Conservation (phyloP, 2,113 vertebrate genomes). For the Microcebus lehilahytsara region DNA sequence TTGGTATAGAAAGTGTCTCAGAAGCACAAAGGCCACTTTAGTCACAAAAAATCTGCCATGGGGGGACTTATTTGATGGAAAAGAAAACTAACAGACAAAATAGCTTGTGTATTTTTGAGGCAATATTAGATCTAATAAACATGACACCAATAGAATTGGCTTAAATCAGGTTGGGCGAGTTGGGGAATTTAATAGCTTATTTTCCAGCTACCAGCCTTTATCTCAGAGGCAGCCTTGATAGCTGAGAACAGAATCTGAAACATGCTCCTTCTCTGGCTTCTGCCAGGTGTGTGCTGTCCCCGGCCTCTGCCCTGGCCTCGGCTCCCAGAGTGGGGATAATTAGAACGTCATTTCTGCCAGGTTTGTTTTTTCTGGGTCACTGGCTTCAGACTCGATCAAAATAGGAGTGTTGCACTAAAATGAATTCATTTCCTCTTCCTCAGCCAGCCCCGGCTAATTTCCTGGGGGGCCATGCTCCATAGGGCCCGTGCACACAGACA, state of each 20-base stretch:
- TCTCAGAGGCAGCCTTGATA: constrained; percentile 40
- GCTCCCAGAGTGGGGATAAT: constrained; percentile 68
- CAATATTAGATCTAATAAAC: constrained; percentile 78
- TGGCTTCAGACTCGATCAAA: constrained; percentile 66
- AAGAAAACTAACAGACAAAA: constrained; percentile 77
- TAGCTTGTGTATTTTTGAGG: constrained; percentile 78
- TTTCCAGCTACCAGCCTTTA: constrained; percentile 51
- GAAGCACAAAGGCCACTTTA: constrained; percentile 82
- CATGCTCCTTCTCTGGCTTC: constrained; percentile 20
- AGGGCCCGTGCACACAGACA: background rate
- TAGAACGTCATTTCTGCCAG: constrained; percentile 64
- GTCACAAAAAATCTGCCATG: constrained; percentile 82
- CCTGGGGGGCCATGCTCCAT: background rate
- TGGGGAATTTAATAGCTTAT: constrained; percentile 46
- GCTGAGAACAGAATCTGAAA: constrained; percentile 36
- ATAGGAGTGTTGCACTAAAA: constrained; percentile 61
- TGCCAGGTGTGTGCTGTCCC: constrained; percentile 48
- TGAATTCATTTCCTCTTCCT: constrained; percentile 64
- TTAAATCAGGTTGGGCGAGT: constrained; percentile 41
- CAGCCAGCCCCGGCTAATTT: constrained; percentile 48
- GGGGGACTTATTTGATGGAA: constrained; percentile 80
- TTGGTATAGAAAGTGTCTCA: constrained; percentile 78
- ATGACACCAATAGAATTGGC: constrained; percentile 64
- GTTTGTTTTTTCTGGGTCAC: constrained; percentile 72
- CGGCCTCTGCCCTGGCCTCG: constrained; percentile 47